Conservation (phyloP, 2,113 vertebrate genomes). For the Atractosteus spatula region DNA sequence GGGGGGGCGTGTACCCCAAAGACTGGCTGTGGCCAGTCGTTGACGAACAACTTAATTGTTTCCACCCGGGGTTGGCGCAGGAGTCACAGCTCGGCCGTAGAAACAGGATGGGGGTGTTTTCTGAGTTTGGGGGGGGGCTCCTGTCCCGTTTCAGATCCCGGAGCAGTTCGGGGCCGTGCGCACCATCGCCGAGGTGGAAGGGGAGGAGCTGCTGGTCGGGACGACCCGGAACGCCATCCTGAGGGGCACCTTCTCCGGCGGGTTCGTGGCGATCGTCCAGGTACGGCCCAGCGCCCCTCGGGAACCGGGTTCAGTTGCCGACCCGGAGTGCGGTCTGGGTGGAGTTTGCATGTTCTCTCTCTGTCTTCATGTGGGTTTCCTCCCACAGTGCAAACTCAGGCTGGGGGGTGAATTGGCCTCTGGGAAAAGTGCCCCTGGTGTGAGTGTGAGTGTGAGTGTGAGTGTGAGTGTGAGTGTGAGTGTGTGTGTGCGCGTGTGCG, state of each 20-base stretch:
- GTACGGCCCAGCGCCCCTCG: slow-evolving; percentile 38
- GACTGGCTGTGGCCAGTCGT: too few species aligned
- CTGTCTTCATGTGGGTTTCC: too few species aligned
- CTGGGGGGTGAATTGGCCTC: too few species aligned
- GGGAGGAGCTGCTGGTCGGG: slow-evolving; percentile 80
- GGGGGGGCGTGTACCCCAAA: neutral
- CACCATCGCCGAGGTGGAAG: slow-evolving; percentile 75
- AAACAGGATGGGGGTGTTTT: too few species aligned
- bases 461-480: neutral
- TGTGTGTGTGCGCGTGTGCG: neutral
- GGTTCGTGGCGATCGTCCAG: slow-evolving; percentile 84
- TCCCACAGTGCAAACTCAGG: too few species aligned
- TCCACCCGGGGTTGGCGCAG: too few species aligned
- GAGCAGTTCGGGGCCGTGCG: slow-evolving; percentile 82
- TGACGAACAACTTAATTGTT: too few species aligned
- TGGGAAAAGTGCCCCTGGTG: too few species aligned
- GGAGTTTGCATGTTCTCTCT: too few species aligned
- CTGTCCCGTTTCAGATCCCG: slow-evolving; percentile 64
- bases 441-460: neutral
- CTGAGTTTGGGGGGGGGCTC: neutral
- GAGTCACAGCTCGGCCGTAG: too few species aligned
- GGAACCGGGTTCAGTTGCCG: neutral
- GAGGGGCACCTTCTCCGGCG: slow-evolving; percentile 72
- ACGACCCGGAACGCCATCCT: slow-evolving; percentile 84
- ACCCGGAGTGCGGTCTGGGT: neutral